Evolutionary conservation across 2,113 vertebrate genomes (phyloP).

Genomic region (Festucalex cinctus): DNA sequence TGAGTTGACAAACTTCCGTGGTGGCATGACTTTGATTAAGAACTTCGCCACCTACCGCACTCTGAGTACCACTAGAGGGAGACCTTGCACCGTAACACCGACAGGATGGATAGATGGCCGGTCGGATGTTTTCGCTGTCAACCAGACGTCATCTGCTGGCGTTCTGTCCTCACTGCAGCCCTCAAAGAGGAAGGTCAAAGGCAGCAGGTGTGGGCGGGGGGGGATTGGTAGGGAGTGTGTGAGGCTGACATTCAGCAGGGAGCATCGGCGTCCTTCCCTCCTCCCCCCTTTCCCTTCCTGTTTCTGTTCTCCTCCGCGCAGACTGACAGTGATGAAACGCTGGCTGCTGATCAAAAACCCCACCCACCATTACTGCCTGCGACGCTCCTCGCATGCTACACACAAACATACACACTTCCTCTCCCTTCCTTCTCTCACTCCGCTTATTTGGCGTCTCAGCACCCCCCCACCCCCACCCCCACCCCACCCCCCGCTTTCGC

Average conservation of each 20-base stretch:
- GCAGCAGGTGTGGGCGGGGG: constrained; percentile 15
- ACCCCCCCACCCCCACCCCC: constrained; percentile 12
- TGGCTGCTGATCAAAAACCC: constrained; percentile 73
- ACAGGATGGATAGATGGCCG: not conserved
- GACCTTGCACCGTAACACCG: not conserved
- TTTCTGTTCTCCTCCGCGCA: constrained; percentile 54
- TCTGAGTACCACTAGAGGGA: not conserved
- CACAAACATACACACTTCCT: constrained; percentile 17
- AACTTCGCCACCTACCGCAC: no score
- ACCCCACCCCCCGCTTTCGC: constrained; percentile 47
- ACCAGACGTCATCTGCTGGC: constrained; percentile 59
- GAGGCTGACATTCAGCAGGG: constrained; percentile 70
- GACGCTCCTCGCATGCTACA: constrained; percentile 29
- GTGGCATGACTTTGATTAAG: no score
- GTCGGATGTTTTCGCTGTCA: constrained; percentile 17
- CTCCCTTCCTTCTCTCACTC: constrained; percentile 16
- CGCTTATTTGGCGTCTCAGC: constrained; percentile 21
- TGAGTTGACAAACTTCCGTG: no score
- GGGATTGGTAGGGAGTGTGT: constrained; percentile 9
- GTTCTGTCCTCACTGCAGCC: constrained; percentile 29
- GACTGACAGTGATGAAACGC: constrained; percentile 67
- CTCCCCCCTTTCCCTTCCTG: constrained; percentile 30
- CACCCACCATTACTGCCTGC: constrained; percentile 58
- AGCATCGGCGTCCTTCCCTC: constrained; percentile 52
- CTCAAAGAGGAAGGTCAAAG: constrained; percentile 59